These are phyloP conservation scores for Neomorphus geoffroyi DNA, from an alignment of 2,797 vertebrate species.

Conservation along the genomic window DNA sequence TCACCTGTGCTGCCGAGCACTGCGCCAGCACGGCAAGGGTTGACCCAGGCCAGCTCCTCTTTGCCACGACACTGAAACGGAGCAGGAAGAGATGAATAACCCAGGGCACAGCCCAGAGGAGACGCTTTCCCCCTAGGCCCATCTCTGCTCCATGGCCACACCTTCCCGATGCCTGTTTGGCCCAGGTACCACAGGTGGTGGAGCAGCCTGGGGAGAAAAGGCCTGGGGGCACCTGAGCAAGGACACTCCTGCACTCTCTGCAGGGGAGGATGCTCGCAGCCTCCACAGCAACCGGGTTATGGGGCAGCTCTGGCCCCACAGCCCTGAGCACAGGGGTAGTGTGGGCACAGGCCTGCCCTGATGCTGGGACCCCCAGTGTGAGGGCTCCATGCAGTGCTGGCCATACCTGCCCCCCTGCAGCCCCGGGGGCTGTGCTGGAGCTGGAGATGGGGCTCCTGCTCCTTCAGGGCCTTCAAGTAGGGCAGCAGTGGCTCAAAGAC, in stretches of 20 bases:
- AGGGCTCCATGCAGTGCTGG: rapidly evolving
- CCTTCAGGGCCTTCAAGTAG: conserved; percentile 75
- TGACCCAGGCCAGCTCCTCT: conserved; percentile 81
- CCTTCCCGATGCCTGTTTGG: conserved; percentile 78
- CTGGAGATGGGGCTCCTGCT: conserved; percentile 78
- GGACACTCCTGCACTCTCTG: not conserved
- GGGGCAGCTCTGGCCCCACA: not conserved
- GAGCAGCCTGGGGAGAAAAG: conserved; percentile 75
- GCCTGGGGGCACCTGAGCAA: not conserved
- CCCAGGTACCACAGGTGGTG: conserved; percentile 81
- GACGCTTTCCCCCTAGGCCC: rapidly evolving
- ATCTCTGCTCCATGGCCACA: conserved; percentile 45
- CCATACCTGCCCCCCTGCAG: conserved; percentile 80
- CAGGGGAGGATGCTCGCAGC: not conserved
- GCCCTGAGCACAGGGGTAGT: not conserved
- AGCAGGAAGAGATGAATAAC: not conserved
- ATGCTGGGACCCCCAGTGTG: not conserved
- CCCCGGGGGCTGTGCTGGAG: conserved; percentile 56
- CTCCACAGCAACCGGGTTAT: rapidly evolving
- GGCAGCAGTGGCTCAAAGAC: conserved; percentile 79
- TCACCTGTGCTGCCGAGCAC: conserved; percentile 67
- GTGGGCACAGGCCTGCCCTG: rapidly evolving
- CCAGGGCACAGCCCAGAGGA: rapidly evolving
- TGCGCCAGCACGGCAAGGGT: conserved; percentile 76
- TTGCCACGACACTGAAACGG: conserved; percentile 81